phyloP scores from a whole-genome alignment of 2,113 vertebrate species.

The Oryzias curvinotus region DNA sequence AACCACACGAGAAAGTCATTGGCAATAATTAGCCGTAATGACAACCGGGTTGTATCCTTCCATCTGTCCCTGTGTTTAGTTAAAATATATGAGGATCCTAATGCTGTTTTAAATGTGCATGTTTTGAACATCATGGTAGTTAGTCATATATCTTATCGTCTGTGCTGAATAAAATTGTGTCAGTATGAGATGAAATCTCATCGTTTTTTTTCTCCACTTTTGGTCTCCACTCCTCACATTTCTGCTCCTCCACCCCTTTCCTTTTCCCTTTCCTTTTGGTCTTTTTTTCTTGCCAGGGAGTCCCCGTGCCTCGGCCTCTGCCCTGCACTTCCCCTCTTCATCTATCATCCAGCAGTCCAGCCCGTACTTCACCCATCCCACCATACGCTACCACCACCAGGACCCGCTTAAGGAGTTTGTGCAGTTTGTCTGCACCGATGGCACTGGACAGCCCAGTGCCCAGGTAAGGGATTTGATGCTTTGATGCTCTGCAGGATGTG shows the following conservation, averaged over 20 bases:
- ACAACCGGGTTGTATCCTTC: conserved; percentile 27
- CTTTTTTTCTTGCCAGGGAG: conserved; percentile 79
- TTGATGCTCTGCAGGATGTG: background rate
- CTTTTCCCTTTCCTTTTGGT: conserved; percentile 17
- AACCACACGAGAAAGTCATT: conserved; percentile 42
- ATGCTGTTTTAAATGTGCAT: conserved; percentile 38
- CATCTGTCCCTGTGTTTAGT: conserved; percentile 30
- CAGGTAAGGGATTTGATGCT: conserved; percentile 80
- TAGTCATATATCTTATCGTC: conserved; percentile 4
- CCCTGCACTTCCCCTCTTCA: conserved; percentile 94
- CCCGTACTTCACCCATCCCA: conserved; percentile 95
- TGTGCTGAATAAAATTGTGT: conserved; percentile 14
- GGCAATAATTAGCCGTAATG: conserved; percentile 35
- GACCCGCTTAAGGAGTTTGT: conserved; percentile 96
- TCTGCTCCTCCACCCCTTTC: conserved; percentile 17
- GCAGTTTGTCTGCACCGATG: conserved; percentile 94
- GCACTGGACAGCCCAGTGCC: conserved; percentile 87
- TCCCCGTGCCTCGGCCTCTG: conserved; percentile 92
- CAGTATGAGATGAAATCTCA: conserved; percentile 14
- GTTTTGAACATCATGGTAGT: background rate
- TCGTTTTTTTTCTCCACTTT: conserved; percentile 5
- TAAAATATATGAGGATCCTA: conserved; percentile 38
- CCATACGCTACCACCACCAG: conserved; percentile 97
- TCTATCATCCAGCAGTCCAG: conserved; percentile 98
- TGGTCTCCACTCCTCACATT: conserved; percentile 12